Evolutionary conservation across 2,113 vertebrate species (phyloP).

Genomic region (Brienomyrus brachyistius): DNA sequence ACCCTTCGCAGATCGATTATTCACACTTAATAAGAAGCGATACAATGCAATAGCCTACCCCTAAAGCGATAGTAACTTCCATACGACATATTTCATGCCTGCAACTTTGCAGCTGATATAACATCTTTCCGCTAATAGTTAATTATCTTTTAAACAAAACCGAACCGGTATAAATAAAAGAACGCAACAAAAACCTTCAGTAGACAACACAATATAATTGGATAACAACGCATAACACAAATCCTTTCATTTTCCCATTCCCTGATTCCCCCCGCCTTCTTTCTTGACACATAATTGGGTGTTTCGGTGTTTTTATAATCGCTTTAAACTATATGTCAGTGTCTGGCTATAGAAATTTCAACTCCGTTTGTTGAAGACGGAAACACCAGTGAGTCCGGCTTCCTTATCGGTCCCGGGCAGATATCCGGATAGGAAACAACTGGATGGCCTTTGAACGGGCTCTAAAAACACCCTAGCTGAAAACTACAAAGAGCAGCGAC

Average conservation of each 20-base stretch:
- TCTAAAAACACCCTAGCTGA: constrained; percentile 87
- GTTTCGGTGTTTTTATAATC: constrained; percentile 65
- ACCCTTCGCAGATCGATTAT: constrained; percentile 59
- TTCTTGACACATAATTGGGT: constrained; percentile 56
- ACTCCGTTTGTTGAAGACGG: constrained; percentile 82
- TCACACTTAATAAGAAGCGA: constrained; percentile 65
- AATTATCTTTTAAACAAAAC: constrained; percentile 6
- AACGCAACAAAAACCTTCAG: constrained; percentile 28
- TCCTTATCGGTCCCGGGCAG: constrained; percentile 96
- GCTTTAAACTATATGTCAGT: constrained; percentile 63
- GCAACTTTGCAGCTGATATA: constrained; percentile 22
- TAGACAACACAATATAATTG: constrained; percentile 36
- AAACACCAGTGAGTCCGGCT: constrained; percentile 94
- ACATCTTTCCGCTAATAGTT: constrained; percentile 14
- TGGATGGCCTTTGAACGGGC: constrained; percentile 92
- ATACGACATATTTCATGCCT: constrained; percentile 49
- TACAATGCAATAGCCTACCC: constrained; percentile 38
- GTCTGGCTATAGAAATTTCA: constrained; percentile 72
- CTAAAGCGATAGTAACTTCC: constrained; percentile 28
- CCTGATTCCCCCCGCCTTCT: constrained; percentile 22
- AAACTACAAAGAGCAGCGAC: constrained; percentile 73
- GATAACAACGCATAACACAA: constrained; percentile 53
- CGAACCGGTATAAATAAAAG: not conserved
- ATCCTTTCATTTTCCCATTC: constrained; percentile 61
- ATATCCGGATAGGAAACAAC: constrained; percentile 99